Evolutionary conservation across 2,888 invertebrate genomes (phyloP).

Genomic region (Meghimatium bilineatum): DNA sequence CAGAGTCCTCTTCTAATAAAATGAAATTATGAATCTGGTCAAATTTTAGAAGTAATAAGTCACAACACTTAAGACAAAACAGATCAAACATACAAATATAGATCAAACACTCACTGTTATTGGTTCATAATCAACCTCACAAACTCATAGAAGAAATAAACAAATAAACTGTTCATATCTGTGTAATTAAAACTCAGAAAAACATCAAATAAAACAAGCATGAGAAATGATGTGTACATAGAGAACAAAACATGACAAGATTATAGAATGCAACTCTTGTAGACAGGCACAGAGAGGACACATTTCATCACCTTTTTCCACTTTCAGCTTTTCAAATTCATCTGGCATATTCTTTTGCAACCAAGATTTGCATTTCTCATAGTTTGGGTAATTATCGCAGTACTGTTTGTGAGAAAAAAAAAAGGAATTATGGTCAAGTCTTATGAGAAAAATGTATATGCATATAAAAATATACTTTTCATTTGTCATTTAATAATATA

Average conservation of each 20-base stretch:
- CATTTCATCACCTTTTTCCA: constrained; percentile 69
- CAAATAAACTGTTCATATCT: not conserved
- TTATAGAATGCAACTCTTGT: not conserved
- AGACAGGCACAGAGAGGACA: not conserved
- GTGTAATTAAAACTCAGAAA: too few relatives aligned
- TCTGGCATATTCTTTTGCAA: constrained; percentile 94
- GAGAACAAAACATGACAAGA: too few relatives aligned
- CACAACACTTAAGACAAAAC: too few relatives aligned
- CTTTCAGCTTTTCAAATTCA: constrained; percentile 89
- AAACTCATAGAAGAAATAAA: not conserved
- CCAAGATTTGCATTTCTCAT: constrained; percentile 98
- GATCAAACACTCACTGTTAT: not conserved
- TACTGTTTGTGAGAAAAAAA: constrained; percentile 82
- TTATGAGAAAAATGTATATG: not conserved
- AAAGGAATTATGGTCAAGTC: not conserved
- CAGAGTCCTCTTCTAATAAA: constrained; percentile 39
- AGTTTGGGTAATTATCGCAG: constrained; percentile 98
- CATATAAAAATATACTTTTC: too few relatives aligned
- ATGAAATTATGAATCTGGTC: not conserved
- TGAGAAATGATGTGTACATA: too few relatives aligned
- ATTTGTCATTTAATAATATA: too few relatives aligned
- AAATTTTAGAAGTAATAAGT: not conserved
- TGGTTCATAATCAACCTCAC: not conserved
- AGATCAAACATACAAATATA: not conserved
- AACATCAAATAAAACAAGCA: too few relatives aligned